Conservation (phyloP, 1,140 invertebrate genomes). For the Papilio dardanus region DNA sequence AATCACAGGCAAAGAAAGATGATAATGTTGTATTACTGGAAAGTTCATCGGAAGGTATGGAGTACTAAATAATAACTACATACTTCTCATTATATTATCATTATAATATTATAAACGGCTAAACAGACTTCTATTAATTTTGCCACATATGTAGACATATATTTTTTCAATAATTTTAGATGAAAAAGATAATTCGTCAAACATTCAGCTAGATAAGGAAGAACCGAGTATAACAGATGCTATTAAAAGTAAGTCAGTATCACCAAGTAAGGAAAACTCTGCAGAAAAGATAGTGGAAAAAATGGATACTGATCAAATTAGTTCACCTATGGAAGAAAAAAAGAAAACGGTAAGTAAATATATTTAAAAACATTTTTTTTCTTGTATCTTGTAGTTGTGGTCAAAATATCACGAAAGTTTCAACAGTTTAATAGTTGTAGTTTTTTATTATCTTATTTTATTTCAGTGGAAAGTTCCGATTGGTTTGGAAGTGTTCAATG, state of each 20-base stretch:
- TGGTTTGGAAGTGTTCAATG: slow-evolving; percentile 56
- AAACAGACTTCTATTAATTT: too few relatives aligned
- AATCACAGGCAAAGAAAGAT: slow-evolving; percentile 15
- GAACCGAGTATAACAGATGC: background rate
- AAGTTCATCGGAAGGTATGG: slow-evolving; percentile 62
- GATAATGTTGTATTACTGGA: slow-evolving; percentile 56
- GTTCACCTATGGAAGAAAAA: background rate
- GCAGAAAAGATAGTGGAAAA: background rate
- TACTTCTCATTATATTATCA: too few relatives aligned
- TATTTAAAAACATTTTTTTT: too few relatives aligned
- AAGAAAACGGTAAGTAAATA: background rate
- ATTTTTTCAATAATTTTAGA: background rate
- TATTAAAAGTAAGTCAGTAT: background rate
- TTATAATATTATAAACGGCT: too few relatives aligned
- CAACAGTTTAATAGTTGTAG: background rate
- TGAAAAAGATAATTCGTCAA: slow-evolving; percentile 2
- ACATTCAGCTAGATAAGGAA: background rate
- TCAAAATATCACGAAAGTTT: too few relatives aligned
- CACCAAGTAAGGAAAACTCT: background rate
- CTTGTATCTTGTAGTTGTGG: too few relatives aligned
- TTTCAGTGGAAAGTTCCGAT: slow-evolving; percentile 42
- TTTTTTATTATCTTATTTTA: background rate
- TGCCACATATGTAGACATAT: too few relatives aligned
- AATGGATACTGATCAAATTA: background rate
- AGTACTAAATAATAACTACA: slow-evolving; percentile 20